These are phyloP conservation scores for Cebidichthys violaceus DNA, from an alignment of 2,113 vertebrate genomes.

Conservation along the genomic window DNA sequence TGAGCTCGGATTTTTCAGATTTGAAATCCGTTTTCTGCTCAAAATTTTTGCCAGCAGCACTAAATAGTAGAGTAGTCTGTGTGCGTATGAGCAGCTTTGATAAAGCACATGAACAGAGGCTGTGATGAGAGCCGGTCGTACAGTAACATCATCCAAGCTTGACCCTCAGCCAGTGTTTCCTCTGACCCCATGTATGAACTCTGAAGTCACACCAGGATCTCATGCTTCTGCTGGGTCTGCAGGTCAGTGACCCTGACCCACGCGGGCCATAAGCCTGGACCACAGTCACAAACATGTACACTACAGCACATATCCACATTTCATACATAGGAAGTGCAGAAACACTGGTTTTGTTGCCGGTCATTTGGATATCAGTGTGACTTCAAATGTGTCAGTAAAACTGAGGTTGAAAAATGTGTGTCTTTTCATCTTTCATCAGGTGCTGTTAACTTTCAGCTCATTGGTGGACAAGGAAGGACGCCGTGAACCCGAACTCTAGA, in stretches of 20 bases:
- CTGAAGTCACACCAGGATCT: background rate
- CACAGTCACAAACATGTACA: background rate
- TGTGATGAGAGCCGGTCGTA: background rate
- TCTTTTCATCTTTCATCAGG: constrained; percentile 14
- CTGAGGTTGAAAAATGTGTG: background rate
- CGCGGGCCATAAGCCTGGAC: background rate
- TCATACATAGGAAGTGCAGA: background rate
- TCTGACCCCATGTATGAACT: background rate
- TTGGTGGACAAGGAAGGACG: background rate
- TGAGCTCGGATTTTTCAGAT: no score
- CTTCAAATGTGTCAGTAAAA: background rate
- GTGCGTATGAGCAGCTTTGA: background rate
- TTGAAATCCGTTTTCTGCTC: background rate
- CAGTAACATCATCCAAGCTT: background rate
- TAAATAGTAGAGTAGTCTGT: background rate
- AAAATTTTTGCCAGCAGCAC: background rate
- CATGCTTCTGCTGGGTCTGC: background rate
- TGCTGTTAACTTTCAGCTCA: constrained; percentile 1
- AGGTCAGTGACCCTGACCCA: background rate
- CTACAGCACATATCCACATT: background rate
- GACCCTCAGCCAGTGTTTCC: background rate
- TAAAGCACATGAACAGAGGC: background rate
- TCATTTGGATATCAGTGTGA: background rate
- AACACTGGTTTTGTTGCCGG: background rate
- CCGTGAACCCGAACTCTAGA: background rate